These are phyloP conservation scores for Tadarida brasiliensis DNA, from an alignment of 2,797 vertebrate species.

Conservation along the genomic window DNA sequence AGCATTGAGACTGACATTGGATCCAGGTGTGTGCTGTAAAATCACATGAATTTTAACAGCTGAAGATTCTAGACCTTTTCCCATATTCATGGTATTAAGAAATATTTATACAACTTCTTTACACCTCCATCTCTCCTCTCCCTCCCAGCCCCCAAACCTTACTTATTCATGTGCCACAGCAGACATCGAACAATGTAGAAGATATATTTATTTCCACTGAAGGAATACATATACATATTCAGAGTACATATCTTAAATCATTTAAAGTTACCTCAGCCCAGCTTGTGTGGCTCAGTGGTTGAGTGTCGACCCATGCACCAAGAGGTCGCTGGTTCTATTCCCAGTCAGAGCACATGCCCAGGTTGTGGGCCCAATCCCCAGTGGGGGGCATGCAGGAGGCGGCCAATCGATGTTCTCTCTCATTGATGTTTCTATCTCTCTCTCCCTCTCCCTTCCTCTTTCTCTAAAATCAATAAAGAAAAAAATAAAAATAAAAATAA, in stretches of 20 bases:
- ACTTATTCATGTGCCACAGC: neutral
- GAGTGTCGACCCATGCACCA: too few species aligned
- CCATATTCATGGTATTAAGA: neutral
- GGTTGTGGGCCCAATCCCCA: too few species aligned
- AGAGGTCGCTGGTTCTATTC: too few species aligned
- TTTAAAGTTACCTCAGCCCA: neutral
- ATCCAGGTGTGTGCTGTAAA: constrained; percentile 32
- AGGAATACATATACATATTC: neutral
- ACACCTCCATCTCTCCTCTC: neutral
- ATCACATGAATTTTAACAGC: neutral
- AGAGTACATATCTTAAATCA: neutral
- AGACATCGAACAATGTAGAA: neutral
- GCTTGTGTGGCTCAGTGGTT: too few species aligned
- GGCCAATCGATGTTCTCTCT: too few species aligned
- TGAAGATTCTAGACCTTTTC: neutral
- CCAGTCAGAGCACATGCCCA: too few species aligned
- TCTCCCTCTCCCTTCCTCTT: too few species aligned
- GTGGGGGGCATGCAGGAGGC: too few species aligned
- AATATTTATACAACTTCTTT: neutral
- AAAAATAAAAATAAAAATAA: too few species aligned
- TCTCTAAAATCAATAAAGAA: too few species aligned
- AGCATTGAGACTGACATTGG: neutral
- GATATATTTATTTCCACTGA: neutral
- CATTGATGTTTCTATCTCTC: too few species aligned
- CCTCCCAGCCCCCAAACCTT: neutral